Base-by-base conservation (phyloP, 2,113 vertebrate genomes). In the Amazona vittata region DNA sequence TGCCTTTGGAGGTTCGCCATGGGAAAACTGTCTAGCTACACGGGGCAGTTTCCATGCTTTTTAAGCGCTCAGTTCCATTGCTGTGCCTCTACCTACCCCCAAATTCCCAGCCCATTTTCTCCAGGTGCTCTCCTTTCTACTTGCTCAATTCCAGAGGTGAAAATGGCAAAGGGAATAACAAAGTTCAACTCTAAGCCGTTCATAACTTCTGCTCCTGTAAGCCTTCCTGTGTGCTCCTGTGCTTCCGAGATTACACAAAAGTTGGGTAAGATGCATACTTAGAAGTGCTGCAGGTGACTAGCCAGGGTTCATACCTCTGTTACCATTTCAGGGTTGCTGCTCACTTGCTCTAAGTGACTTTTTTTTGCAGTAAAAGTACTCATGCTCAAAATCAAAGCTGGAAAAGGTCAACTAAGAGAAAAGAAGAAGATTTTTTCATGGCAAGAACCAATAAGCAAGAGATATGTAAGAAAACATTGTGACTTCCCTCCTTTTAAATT, bases 211-310 rank as follows among this genome's bases (percentile, higher is more conserved):
- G 29, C 14, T 83, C 26, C 47, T 71, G 52, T 46, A 55, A 79
- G 9, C 7, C 8, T 82, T 79, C 39, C n/a, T 11, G 9, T 7
- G 29, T 26, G 43, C 67, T 71, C 9, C 33, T 64, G 57, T 31
- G 15, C 41, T 74, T 83, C 22, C 3, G 15, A 84, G 19, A 11
- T 47, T 18, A 4, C 2, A 2, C 16, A 22, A 55, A 68, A 33
- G 5, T 6, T 43, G 11, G 11, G 16, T 14, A 3, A 53, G 24
- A 60, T 1, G 5, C 3, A 13, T 8, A n/a, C 15, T 41, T 50
- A 8, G 21, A 57, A 10, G 5, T 57, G 25, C 28, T 47, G 19
- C 6, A 10, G 17, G 11, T 12, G 28, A n/a, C 21, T 50, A 55
- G 50, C 10, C 3, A 2, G 7, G 14, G 7, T 46, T 92, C 37